phyloP scores from a whole-genome alignment of 2,797 vertebrate species.

The Cossypha caffra region DNA sequence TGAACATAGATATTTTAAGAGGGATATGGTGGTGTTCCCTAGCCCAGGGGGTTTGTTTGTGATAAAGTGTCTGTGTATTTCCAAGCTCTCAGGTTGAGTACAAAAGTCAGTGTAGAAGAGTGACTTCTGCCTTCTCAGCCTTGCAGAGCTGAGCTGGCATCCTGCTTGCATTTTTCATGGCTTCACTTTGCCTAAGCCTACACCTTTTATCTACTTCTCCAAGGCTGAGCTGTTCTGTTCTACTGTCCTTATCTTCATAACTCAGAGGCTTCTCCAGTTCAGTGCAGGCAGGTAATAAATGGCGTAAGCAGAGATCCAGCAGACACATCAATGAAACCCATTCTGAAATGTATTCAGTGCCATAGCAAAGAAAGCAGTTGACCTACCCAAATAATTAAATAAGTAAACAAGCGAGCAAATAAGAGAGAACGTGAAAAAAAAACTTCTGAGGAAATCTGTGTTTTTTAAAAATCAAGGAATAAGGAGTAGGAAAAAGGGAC shows the following conservation, averaged over 20 bases:
- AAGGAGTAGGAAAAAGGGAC: background rate
- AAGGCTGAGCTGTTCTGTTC: background rate
- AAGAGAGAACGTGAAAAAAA: background rate
- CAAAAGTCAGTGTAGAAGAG: background rate
- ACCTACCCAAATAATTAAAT: background rate
- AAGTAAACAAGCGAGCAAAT: background rate
- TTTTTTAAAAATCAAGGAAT: background rate
- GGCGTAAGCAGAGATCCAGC: background rate
- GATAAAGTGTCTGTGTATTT: background rate
- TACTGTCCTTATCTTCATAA: background rate
- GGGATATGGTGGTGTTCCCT: background rate
- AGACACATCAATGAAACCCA: background rate
- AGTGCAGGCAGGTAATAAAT: background rate
- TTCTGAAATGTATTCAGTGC: background rate
- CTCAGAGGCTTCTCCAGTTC: background rate
- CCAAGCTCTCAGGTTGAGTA: background rate
- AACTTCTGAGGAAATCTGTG: background rate
- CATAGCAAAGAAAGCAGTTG: background rate
- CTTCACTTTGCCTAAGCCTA: background rate
- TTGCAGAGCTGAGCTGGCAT: background rate
- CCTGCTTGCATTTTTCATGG: background rate
- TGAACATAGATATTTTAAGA: background rate
- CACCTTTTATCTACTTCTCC: background rate
- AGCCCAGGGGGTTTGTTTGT: rapidly evolving
- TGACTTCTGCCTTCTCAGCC: background rate